Base-by-base conservation (phyloP, 1,140 invertebrate species). In the Hypsibius dujardini region DNA sequence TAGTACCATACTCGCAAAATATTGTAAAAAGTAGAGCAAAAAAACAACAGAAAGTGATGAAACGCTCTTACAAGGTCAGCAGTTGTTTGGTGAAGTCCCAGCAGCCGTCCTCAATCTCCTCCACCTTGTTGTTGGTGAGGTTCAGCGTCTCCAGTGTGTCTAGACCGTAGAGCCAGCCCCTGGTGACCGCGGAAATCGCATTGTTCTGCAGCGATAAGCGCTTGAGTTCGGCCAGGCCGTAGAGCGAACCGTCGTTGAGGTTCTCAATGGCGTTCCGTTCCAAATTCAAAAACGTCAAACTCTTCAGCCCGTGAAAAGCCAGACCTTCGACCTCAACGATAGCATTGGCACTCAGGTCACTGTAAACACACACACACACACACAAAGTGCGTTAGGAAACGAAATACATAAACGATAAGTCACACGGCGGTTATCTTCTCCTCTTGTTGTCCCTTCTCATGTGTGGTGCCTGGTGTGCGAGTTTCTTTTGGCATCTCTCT, bases 61-160 rank as follows among this genome's bases (percentile, higher is more conserved):
- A n/a, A n/a, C n/a, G n/a, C n/a, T n/a, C n/a, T n/a, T n/a, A n/a
- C n/a, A n/a, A n/a, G n/a, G n/a, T n/a, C n/a, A n/a, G n/a, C 50
- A 56, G 50, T 56, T 56, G 50, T 56, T 7, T 56, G 50, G n/a
- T 56, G n/a, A 56, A 56, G 7, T 56, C 50, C 50, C 50, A 56
- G 7, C 12, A 12, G 62, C 62, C 42, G 62, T 67, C 62, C 12
- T 67, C 62, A 14, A 67, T 67, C 7, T 42, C 3, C 3, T 7
- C 3, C 3, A 67, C 45, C 12, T 12, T 42, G 62, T 67, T 67
- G 3, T 42, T 12, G 7, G 7, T 14, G 62, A 67, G 12, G 62
- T 67, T 14, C 3, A 67, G 3, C 7, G 3, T 67, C 45, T 67
- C 7, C 3, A 67, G 3, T 42, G 62, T 42, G 45, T 42, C 62